Conservation (phyloP, 2,888 invertebrate species). For the Drosophila prostipennis region DNA sequence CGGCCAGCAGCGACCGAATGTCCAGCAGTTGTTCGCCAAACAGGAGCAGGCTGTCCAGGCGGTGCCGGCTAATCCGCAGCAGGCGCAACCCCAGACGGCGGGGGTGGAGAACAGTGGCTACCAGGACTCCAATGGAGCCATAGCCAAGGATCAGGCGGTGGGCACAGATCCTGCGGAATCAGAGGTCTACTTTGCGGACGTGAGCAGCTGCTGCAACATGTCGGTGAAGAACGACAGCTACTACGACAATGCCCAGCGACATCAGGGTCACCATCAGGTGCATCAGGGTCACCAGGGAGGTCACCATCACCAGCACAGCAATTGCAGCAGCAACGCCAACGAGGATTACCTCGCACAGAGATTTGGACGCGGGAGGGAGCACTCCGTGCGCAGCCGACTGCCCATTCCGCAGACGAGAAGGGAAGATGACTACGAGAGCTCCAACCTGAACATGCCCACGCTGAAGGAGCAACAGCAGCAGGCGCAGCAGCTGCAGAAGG, state of each 20-base stretch:
- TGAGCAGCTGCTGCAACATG: slow-evolving; percentile 92
- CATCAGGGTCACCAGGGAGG: slow-evolving; percentile 49
- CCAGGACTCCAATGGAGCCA: slow-evolving; percentile 84
- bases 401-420: slow-evolving; percentile 85
- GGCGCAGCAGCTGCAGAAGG: slow-evolving; percentile 81
- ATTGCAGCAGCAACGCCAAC: slow-evolving; percentile 64
- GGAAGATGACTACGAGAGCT: slow-evolving; percentile 83
- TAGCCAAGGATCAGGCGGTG: slow-evolving; percentile 60
- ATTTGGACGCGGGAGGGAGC: slow-evolving; percentile 85
- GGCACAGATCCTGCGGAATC: slow-evolving; percentile 88
- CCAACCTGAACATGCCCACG: slow-evolving; percentile 67
- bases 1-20: slow-evolving; percentile 83
- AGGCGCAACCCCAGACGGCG: slow-evolving; percentile 78
- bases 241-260: slow-evolving; percentile 82
- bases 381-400: slow-evolving; percentile 86
- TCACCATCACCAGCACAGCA: slow-evolving; percentile 69
- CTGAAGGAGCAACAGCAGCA: slow-evolving; percentile 63
- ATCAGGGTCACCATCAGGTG: slow-evolving; percentile 49
- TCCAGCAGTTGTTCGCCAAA: slow-evolving; percentile 84
- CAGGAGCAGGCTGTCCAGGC: slow-evolving; percentile 55
- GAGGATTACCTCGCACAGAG: slow-evolving; percentile 87
- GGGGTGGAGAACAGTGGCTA: slow-evolving; percentile 92
- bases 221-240: slow-evolving; percentile 86
- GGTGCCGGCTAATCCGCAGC: slow-evolving; percentile 54
- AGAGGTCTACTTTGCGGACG: slow-evolving; percentile 94